Evolutionary conservation across 2,113 vertebrate genomes (phyloP).

Genomic region (Peromyscus polionotus): DNA sequence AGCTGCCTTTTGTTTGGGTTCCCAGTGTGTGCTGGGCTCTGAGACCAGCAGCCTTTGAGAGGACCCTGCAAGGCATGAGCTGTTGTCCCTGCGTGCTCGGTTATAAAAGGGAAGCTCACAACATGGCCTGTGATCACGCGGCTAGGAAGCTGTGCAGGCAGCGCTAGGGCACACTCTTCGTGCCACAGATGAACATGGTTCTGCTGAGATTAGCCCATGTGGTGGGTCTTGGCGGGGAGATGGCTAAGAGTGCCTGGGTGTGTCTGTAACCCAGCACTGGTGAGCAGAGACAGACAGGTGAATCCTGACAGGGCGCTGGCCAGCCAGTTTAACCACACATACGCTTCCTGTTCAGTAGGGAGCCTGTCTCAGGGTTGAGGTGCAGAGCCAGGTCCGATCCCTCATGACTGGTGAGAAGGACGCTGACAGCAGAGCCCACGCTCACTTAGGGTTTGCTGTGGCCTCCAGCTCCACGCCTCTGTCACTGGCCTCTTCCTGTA

Average conservation of each 20-base stretch:
- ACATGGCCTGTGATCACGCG: background rate
- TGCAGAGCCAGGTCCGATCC: background rate
- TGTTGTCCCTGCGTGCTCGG: background rate
- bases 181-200: background rate
- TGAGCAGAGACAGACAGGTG: background rate
- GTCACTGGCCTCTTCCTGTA: background rate
- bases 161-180: background rate
- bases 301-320: background rate
- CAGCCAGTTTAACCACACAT: background rate
- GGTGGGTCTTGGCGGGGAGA: background rate
- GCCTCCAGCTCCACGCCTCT: background rate
- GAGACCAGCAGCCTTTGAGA: background rate
- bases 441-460: background rate
- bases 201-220: background rate
- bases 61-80: background rate
- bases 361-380: background rate
- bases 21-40: background rate
- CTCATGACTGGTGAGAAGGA: background rate
- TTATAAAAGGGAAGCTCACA: background rate
- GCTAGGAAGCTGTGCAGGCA: background rate
- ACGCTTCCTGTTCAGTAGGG: background rate
- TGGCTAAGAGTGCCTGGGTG: background rate
- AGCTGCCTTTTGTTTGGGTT: background rate
- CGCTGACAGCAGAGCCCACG: accelerated
- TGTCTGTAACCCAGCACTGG: background rate